phyloP scores from a whole-genome alignment of 1,140 invertebrate genomes.

The Danaus plexippus region DNA sequence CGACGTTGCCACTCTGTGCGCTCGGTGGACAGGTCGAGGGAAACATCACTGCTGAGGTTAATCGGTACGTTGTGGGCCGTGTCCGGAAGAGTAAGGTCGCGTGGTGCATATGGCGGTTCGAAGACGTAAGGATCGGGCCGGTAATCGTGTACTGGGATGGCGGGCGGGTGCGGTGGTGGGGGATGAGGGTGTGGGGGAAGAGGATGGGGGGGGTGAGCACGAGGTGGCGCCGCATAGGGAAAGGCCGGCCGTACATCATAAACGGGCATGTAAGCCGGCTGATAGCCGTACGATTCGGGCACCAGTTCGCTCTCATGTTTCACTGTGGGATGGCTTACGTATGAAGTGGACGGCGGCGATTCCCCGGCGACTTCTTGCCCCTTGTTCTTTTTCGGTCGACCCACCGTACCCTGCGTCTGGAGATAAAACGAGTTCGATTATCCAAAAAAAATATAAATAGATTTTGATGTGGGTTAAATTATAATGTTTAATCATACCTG shows the following conservation, averaged over 20 bases:
- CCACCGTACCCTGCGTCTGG: constrained; percentile 51
- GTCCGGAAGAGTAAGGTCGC: constrained; percentile 43
- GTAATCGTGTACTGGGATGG: constrained; percentile 38
- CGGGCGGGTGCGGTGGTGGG: constrained; percentile 24
- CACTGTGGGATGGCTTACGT: constrained; percentile 33
- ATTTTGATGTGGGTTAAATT: constrained; percentile 2
- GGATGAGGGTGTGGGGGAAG: constrained; percentile 22
- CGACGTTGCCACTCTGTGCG: constrained; percentile 49
- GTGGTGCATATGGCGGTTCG: constrained; percentile 43
- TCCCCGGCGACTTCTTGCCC: constrained; percentile 41
- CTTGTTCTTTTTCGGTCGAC: constrained; percentile 63
- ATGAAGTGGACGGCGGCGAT: constrained; percentile 55
- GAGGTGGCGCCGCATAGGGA: constrained; percentile 41
- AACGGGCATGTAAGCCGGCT: constrained; percentile 37
- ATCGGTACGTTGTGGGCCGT: constrained; percentile 52
- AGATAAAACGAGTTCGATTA: background rate
- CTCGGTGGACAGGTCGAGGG: constrained; percentile 54
- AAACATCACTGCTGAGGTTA: constrained; percentile 60
- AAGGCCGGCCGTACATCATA: constrained; percentile 41
- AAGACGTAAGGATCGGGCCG: constrained; percentile 47
- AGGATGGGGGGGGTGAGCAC: constrained; percentile 31
- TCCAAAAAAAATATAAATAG: too few species aligned
- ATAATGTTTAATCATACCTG: constrained; percentile 61
- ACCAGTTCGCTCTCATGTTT: constrained; percentile 51
- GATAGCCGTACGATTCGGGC: constrained; percentile 41